Conservation (phyloP, 1,140 invertebrate species). For the Stegodyphus mimosarum region DNA sequence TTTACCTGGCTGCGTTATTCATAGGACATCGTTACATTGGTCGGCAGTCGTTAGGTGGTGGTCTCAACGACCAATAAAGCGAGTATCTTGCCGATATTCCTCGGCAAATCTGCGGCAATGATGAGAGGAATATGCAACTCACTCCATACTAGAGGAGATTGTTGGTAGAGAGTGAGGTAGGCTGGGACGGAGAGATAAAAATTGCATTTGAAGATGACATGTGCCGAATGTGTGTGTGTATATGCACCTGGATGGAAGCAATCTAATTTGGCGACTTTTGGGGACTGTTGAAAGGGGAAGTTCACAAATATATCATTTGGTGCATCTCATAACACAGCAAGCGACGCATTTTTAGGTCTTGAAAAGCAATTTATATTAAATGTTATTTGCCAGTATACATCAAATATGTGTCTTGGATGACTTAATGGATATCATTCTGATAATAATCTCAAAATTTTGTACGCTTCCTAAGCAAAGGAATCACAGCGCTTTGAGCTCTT, state of each 20-base stretch:
- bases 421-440: too few species aligned
- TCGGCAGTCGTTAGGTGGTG: constrained; percentile 49
- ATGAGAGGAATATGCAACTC: constrained; percentile 35
- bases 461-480: too few species aligned
- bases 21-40: constrained; percentile 58
- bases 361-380: too few species aligned
- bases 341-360: too few species aligned
- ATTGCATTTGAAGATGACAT: constrained; percentile 56
- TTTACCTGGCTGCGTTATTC: constrained; percentile 53
- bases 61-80: constrained; percentile 55
- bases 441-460: too few species aligned
- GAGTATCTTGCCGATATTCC: background rate
- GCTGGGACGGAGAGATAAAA: constrained; percentile 40
- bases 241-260: constrained; percentile 1
- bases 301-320: constrained; percentile 4
- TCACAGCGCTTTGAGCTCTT: too few species aligned
- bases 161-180: background rate
- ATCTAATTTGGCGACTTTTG: constrained; percentile 33
- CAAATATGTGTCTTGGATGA: too few species aligned
- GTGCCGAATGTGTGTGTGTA: background rate
- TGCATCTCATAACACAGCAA: too few species aligned
- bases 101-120: constrained; percentile 15
- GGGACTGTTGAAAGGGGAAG: background rate
- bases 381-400: too few species aligned
- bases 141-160: background rate